Evolutionary conservation across 2,888 invertebrate genomes (phyloP), one percentile per base, ranked within the genome.

Genomic region (Drosophila basisetae): DNA sequence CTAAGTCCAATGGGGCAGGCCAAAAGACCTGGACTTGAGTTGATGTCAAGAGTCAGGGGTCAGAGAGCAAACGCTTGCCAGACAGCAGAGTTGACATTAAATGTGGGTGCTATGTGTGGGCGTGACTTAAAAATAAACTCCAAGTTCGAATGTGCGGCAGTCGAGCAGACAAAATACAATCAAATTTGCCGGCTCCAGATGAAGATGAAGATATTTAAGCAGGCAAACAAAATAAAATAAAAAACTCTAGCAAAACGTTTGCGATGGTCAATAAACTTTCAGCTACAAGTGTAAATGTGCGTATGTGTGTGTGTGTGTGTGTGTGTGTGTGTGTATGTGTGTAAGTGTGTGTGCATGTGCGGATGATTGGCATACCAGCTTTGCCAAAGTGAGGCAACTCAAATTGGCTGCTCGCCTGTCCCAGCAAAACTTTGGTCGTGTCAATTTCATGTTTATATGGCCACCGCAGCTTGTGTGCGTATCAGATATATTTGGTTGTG

Each of bases 131-230:
- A 88, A 88, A 88, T 88, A 82, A 85, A 83, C 85, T 88, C 28
- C 30, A 43, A 68, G 68, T 67, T 86, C 64, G 58, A 78, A 73
- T 82, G 65, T 77, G 59, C 67, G 71, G 54, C 58, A 68, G 73
- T 70, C 73, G 66, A 64, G 69, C 72, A 60, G 71, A 86, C 81
- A 80, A 78, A 86, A 82, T 73, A 82, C 89, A 82, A 89, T 78
- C 83, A 89, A 86, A 85, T 86, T 89, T 86, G 39, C 61, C 63
- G 74, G 61, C 58, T 71, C 10, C 52, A 71, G 73, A 72, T 72
- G 60, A 80, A 75, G 82, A 84, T 83, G 74, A 76, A 73, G 84
- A 86, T 74, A 80, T 86, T 84, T 82, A 89, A 85, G 77, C 76
- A 74, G 65, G 61, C 76, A 86, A 86, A 74, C 73, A 81, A 71